Evolutionary conservation across 2,888 invertebrate species (phyloP).

Genomic region (Megalurothrips usitatus): DNA sequence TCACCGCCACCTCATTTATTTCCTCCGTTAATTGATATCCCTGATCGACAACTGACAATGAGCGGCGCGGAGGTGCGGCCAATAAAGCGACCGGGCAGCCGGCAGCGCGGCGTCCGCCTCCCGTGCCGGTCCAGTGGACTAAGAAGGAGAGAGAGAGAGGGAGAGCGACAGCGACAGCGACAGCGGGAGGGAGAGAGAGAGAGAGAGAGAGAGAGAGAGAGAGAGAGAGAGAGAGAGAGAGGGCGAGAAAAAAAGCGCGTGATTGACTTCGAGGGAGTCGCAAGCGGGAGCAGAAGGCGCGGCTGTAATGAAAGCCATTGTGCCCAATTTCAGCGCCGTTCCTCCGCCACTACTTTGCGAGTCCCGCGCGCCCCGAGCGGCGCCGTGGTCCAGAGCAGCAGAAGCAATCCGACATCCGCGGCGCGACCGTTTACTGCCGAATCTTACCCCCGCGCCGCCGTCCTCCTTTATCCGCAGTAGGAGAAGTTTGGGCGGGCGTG

Average conservation of each 20-base stretch:
- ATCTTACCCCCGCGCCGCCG: no score
- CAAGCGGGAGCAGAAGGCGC: not conserved
- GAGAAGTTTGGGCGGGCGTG: no score
- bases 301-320: slow-evolving; percentile 24
- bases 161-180: no score
- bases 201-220: not conserved
- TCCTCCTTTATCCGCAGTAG: no score
- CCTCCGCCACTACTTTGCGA: not conserved
- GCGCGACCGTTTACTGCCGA: no score
- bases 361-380: no score
- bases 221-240: not conserved
- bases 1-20: slow-evolving; percentile 10
- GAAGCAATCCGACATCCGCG: no score
- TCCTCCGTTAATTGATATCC: slow-evolving; percentile 7
- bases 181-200: not conserved
- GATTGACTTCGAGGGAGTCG: slow-evolving; percentile 3
- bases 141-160: no score
- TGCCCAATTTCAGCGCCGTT: not conserved
- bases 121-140: no score
- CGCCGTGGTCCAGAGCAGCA: no score
- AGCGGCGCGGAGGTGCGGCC: not conserved
- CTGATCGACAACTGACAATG: slow-evolving; percentile 22
- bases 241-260: not conserved
- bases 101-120: not conserved
- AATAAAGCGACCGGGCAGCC: not conserved